These are phyloP conservation scores for Acanthococcus lagerstroemiae DNA, from an alignment of 2,888 invertebrate genomes.

Conservation along the genomic window DNA sequence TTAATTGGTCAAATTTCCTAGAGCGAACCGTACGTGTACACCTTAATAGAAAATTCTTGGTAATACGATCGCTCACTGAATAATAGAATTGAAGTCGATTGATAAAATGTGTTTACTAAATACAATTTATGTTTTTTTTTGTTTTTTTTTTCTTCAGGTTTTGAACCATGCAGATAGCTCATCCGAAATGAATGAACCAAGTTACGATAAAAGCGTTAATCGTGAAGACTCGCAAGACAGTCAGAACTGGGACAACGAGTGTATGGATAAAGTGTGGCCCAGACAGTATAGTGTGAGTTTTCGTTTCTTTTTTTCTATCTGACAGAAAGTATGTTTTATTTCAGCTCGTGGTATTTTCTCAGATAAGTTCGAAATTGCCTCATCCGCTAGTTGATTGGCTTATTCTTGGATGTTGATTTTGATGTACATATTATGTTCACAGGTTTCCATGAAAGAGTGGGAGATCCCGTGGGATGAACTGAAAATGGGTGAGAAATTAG, in stretches of 20 bases:
- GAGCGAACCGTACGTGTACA: too few relatives aligned
- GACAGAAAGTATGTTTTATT: not conserved
- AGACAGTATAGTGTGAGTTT: constrained; percentile 66
- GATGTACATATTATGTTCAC: not conserved
- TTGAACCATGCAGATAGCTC: not conserved
- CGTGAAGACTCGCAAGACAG: constrained; percentile 74
- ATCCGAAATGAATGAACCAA: constrained; percentile 4
- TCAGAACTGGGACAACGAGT: constrained; percentile 58
- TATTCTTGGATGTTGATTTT: not conserved
- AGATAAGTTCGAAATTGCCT: not conserved
- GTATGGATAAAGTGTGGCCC: constrained; percentile 51
- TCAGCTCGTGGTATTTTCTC: not conserved
- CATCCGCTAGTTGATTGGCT: not conserved
- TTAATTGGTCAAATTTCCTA: too few relatives aligned
- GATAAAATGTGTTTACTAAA: too few relatives aligned
- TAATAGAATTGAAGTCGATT: too few relatives aligned
- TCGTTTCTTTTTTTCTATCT: not conserved
- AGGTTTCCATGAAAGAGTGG: constrained; percentile 90
- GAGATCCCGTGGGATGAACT: constrained; percentile 96
- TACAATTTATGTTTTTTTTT: too few relatives aligned
- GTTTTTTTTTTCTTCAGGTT: not conserved
- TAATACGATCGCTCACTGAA: too few relatives aligned
- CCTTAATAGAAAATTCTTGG: too few relatives aligned
- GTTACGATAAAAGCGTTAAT: constrained; percentile 59
- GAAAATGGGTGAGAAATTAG: constrained; percentile 74